phyloP scores from a whole-genome alignment of 1,140 invertebrate species.

The Lutraria rhynchaena region DNA sequence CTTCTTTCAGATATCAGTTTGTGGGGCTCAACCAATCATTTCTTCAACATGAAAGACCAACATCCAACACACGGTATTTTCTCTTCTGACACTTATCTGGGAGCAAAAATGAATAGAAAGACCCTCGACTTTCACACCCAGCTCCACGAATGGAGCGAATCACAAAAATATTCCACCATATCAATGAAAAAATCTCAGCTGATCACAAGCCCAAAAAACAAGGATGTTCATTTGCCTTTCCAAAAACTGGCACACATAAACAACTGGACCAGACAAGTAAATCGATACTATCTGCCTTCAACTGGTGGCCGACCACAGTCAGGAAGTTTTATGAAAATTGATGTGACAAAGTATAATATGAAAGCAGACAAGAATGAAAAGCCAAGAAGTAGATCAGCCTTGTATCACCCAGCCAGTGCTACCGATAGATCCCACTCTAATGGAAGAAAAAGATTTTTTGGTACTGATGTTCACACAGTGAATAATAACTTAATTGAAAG shows the following conservation, averaged over 20 bases:
- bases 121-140: constrained; percentile 43
- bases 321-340: constrained; percentile 56
- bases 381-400: constrained; percentile 33
- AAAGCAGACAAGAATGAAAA: constrained; percentile 34
- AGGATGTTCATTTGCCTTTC: constrained; percentile 14
- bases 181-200: constrained; percentile 1
- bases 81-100: constrained; percentile 37
- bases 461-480: constrained; percentile 50
- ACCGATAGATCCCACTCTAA: neutral
- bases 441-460: constrained; percentile 24
- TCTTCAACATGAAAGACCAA: constrained; percentile 33
- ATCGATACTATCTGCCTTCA: constrained; percentile 33
- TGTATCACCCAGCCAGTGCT: constrained; percentile 29
- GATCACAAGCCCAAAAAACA: neutral
- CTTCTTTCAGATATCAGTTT: too few species aligned
- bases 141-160: constrained; percentile 53
- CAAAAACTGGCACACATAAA: constrained; percentile 52
- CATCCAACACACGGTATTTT: neutral
- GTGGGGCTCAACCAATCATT: neutral
- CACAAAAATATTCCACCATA: constrained; percentile 22
- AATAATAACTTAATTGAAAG: constrained; percentile 44
- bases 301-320: constrained; percentile 23
- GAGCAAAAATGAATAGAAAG: constrained; percentile 46
- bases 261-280: constrained; percentile 48
- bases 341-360: constrained; percentile 56